These are phyloP conservation scores for Cyclina sinensis DNA, from an alignment of 1,140 invertebrate genomes.

Conservation along the genomic window DNA sequence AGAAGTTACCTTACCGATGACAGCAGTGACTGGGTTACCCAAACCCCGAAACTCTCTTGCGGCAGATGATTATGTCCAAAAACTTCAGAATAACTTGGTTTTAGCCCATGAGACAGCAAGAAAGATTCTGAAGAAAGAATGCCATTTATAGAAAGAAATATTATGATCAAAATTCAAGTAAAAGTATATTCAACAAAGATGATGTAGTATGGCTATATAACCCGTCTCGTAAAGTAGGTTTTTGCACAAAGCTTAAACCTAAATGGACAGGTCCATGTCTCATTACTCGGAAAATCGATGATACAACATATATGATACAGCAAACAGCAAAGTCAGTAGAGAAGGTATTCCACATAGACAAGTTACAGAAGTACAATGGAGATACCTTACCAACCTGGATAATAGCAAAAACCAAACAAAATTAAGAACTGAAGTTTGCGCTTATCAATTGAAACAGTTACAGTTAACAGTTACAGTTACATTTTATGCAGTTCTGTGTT, in stretches of 20 bases:
- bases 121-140: background rate
- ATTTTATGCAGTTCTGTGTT: background rate
- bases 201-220: background rate
- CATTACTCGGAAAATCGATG: background rate
- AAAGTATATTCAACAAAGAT: background rate
- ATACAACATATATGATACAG: background rate
- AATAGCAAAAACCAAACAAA: background rate
- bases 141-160: conserved; percentile 20
- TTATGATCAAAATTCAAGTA: conserved; percentile 16
- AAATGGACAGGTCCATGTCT: conserved; percentile 11
- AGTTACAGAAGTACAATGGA: background rate
- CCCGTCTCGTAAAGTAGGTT: background rate
- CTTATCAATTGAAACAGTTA: background rate
- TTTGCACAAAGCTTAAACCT: background rate
- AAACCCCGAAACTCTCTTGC: background rate
- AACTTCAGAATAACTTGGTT: background rate
- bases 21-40: background rate
- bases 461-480: background rate
- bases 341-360: background rate
- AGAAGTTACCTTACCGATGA: background rate
- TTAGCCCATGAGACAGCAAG: background rate
- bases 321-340: background rate
- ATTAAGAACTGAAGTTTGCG: background rate
- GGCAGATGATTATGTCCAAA: background rate
- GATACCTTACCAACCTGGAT: background rate